Conservation (phyloP, 2,113 vertebrate genomes). For the Tinamus guttatus region DNA sequence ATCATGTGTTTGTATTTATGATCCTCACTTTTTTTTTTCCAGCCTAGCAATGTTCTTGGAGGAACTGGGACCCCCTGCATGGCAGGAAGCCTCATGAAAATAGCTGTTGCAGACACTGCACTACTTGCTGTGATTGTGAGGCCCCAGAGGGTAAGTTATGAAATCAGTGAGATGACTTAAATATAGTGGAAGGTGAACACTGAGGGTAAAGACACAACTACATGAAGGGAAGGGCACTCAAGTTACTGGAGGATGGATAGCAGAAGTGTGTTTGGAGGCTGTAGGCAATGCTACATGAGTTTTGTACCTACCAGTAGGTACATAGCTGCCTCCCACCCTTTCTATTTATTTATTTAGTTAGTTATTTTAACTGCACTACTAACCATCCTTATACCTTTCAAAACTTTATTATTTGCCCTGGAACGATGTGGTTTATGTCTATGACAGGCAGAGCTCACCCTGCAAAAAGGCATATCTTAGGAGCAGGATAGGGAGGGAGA, state of each 20-base stretch:
- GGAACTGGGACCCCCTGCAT: not conserved
- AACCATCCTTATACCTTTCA: not conserved
- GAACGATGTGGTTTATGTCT: not conserved
- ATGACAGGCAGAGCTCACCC: not conserved
- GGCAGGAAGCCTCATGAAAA: not conserved
- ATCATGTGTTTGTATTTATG: fast-evolving
- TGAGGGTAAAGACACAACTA: not conserved
- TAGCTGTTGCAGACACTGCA: not conserved
- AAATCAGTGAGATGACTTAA: not conserved
- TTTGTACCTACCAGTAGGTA: not conserved
- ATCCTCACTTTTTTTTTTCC: not conserved
- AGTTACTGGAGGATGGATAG: not conserved
- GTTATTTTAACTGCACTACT: not conserved
- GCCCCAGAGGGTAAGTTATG: not conserved
- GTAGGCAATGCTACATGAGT: not conserved
- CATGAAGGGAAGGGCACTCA: not conserved
- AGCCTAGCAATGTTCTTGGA: fast-evolving
- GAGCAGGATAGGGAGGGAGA: not conserved
- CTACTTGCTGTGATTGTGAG: not conserved
- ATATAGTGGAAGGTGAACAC: not conserved
- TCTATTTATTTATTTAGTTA: not conserved
- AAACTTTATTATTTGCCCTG: not conserved
- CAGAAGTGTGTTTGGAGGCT: not conserved
- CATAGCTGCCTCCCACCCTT: not conserved
- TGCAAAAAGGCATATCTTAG: not conserved